Conservation (phyloP, 1,140 invertebrate genomes). For the Grapholita molesta region DNA sequence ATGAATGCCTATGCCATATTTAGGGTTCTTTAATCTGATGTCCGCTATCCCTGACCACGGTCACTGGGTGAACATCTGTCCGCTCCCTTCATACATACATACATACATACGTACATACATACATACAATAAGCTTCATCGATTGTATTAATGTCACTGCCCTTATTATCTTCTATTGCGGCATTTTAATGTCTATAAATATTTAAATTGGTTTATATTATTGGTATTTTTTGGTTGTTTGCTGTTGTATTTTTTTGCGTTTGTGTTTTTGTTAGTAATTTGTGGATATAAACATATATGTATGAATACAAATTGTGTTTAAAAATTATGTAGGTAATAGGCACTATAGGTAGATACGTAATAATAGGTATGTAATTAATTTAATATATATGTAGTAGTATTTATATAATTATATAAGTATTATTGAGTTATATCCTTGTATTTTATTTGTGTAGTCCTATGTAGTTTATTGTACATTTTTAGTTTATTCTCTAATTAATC, state of each 20-base stretch:
- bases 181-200: not conserved
- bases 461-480: too few relatives aligned
- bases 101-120: not conserved
- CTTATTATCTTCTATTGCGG: slow-evolving; percentile 14
- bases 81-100: slow-evolving; percentile 4
- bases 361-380: too few relatives aligned
- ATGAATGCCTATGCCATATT: not conserved
- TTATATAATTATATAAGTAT: too few relatives aligned
- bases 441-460: too few relatives aligned
- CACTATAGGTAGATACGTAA: too few relatives aligned
- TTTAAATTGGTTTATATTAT: not conserved
- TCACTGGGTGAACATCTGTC: slow-evolving; percentile 11
- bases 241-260: not conserved
- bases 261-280: not conserved
- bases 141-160: slow-evolving; percentile 9
- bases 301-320: too few relatives aligned
- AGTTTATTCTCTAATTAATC: too few relatives aligned
- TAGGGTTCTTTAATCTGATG: not conserved
- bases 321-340: too few relatives aligned
- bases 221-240: not conserved
- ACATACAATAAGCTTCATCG: not conserved
- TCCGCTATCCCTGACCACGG: slow-evolving; percentile 9
- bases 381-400: too few relatives aligned
- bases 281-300: not conserved
- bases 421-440: too few relatives aligned